These are phyloP conservation scores for Tetraodon nigroviridis DNA, from an alignment of 2,113 vertebrate genomes.

Conservation along the genomic window DNA sequence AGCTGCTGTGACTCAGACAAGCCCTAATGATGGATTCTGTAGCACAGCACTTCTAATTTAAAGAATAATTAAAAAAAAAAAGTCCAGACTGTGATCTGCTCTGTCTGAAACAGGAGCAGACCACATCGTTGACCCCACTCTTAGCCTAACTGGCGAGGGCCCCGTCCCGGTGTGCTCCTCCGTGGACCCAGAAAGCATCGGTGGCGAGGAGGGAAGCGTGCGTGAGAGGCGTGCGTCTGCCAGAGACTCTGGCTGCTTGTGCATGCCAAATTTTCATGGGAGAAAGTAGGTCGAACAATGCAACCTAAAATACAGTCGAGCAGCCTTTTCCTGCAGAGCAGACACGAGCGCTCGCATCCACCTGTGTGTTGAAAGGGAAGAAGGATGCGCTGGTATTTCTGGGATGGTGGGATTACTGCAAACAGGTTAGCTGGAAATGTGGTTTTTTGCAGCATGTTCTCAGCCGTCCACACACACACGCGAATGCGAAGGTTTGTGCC, in stretches of 20 bases:
- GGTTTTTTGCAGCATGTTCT: too few relatives aligned
- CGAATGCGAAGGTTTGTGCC: too few relatives aligned
- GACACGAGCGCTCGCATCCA: too few relatives aligned
- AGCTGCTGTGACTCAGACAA: slow-evolving; percentile 47
- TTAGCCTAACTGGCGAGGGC: slow-evolving; percentile 23
- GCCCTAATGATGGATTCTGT: slow-evolving; percentile 42
- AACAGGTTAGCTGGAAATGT: too few relatives aligned
- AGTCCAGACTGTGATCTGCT: slow-evolving; percentile 45
- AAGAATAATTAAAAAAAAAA: slow-evolving; percentile 18
- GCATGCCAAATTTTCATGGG: slow-evolving; percentile 38
- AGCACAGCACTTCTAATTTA: slow-evolving; percentile 24
- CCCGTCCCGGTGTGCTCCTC: slow-evolving; percentile 17
- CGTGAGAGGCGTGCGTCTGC: slow-evolving; percentile 35
- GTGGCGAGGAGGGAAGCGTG: slow-evolving; percentile 39
- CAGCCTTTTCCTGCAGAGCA: slow-evolving; percentile 6
- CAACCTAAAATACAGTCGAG: slow-evolving; percentile 42
- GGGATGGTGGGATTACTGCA: too few relatives aligned
- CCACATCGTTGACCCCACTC: slow-evolving; percentile 25
- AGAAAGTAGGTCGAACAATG: slow-evolving; percentile 55
- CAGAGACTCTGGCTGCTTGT: slow-evolving; percentile 41
- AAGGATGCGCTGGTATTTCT: too few relatives aligned
- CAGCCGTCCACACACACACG: too few relatives aligned
- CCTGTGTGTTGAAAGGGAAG: too few relatives aligned
- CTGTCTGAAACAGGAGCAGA: slow-evolving; percentile 17
- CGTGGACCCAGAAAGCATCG: slow-evolving; percentile 32